Conservation (phyloP, 2,888 invertebrate genomes). For the Tryphoninae sp. region DNA sequence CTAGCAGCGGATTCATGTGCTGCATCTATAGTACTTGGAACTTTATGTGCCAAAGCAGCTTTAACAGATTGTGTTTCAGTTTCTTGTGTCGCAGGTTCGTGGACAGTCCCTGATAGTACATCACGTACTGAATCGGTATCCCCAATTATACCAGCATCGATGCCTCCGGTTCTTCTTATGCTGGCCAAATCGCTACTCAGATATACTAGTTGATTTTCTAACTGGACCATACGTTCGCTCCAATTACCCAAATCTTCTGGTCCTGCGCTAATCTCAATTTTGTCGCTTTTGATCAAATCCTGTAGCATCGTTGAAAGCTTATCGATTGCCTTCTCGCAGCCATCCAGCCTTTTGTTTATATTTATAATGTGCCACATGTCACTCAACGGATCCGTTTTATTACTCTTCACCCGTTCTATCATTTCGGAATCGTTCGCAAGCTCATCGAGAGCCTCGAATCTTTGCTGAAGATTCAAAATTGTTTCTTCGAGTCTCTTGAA, state of each 20-base stretch:
- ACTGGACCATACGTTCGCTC: slow-evolving; percentile 71
- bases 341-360: slow-evolving; percentile 85
- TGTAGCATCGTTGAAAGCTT: slow-evolving; percentile 79
- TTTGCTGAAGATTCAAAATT: slow-evolving; percentile 78
- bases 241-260: slow-evolving; percentile 82
- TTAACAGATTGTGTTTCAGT: not conserved
- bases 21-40: not conserved
- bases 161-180: slow-evolving; percentile 44
- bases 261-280: slow-evolving; percentile 46
- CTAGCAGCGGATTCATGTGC: slow-evolving; percentile 5
- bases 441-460: slow-evolving; percentile 79
- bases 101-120: not conserved
- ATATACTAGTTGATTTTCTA: slow-evolving; percentile 64
- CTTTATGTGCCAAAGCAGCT: slow-evolving; percentile 2
- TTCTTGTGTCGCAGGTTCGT: not conserved
- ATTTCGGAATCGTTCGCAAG: slow-evolving; percentile 81
- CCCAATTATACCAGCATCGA: slow-evolving; percentile 2
- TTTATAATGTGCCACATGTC: slow-evolving; percentile 87
- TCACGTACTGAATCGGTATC: not conserved
- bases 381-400: slow-evolving; percentile 80
- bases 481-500: slow-evolving; percentile 71
- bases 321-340: slow-evolving; percentile 84
- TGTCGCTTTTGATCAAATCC: slow-evolving; percentile 69
- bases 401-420: slow-evolving; percentile 79
- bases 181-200: slow-evolving; percentile 53